These are phyloP conservation scores for Lynx canadensis DNA, from an alignment of 2,113 vertebrate genomes.

Conservation along the genomic window DNA sequence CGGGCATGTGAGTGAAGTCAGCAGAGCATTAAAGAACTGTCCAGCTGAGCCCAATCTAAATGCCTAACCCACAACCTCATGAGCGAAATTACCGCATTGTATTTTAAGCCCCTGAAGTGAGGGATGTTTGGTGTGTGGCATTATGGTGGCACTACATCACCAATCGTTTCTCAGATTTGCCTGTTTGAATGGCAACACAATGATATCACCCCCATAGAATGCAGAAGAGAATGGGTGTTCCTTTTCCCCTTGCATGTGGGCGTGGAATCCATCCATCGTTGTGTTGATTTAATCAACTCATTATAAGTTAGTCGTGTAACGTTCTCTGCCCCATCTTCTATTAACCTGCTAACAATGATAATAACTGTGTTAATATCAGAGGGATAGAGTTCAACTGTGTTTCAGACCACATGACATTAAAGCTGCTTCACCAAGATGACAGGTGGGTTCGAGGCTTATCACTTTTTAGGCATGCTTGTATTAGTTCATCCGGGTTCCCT, in stretches of 20 bases:
- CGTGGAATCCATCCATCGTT: accelerated
- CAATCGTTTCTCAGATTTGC: accelerated
- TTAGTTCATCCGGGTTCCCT: accelerated
- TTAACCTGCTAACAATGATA: not conserved
- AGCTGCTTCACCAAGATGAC: not conserved
- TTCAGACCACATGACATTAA: not conserved
- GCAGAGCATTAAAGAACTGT: not conserved
- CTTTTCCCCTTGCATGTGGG: accelerated
- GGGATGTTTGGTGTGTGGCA: not conserved
- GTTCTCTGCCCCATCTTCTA: not conserved
- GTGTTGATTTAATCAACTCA: not conserved
- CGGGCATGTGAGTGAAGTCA: accelerated
- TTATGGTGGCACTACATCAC: no score
- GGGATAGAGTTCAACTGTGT: accelerated
- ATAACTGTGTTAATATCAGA: not conserved
- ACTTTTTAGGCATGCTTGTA: accelerated
- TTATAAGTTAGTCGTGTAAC: not conserved
- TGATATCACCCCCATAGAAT: not conserved
- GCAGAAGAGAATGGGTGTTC: accelerated
- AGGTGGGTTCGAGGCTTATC: not conserved
- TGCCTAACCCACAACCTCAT: no score
- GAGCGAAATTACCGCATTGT: not conserved
- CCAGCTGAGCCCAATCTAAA: no score
- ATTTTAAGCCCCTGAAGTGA: not conserved
- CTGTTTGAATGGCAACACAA: not conserved